A percentile compares a stretch with the other conserved stretches of the same genome.
phyloP scores from a whole-genome alignment of 2,797 vertebrate genomes.

The Eleutherodactylus coqui region DNA sequence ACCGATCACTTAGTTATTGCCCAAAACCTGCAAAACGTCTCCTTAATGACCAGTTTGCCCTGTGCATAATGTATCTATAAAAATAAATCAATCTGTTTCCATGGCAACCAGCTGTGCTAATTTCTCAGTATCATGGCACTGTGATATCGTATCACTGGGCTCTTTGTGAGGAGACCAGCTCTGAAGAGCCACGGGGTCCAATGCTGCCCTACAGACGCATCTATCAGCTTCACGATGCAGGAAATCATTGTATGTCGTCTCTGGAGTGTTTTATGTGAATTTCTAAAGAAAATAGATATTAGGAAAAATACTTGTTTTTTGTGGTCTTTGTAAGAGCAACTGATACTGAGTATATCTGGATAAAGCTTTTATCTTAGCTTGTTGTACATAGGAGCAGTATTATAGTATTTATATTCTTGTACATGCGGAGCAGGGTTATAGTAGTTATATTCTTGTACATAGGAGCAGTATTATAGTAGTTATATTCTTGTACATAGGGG shows the following conservation, averaged over 20 bases:
- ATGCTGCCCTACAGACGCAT: not conserved
- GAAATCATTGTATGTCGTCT: not conserved
- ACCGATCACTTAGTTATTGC: not conserved
- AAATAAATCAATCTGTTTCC: constrained; percentile 33
- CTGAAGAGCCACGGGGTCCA: not conserved
- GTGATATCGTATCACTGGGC: not conserved
- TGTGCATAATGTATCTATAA: not conserved
- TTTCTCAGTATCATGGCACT: not conserved
- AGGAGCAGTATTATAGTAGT: no score
- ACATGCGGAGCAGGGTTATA: no score
- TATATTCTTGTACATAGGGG: not conserved
- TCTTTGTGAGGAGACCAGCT: constrained; percentile 1
- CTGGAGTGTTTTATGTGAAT: not conserved
- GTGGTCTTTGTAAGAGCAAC: not conserved
- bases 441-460: no score
- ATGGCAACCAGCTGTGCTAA: constrained; percentile 36
- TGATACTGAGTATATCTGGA: no score
- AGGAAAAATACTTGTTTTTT: not conserved
- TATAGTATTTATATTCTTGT: no score
- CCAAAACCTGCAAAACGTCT: not conserved
- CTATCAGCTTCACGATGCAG: not conserved
- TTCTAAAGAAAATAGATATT: not conserved
- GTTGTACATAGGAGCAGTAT: no score
- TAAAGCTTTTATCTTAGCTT: no score
- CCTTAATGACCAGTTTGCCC: no score